Percentiles rank a stretch among this genome's conserved stretches.
Conservation (phyloP, 2,113 vertebrate species). For the Gadus macrocephalus region DNA sequence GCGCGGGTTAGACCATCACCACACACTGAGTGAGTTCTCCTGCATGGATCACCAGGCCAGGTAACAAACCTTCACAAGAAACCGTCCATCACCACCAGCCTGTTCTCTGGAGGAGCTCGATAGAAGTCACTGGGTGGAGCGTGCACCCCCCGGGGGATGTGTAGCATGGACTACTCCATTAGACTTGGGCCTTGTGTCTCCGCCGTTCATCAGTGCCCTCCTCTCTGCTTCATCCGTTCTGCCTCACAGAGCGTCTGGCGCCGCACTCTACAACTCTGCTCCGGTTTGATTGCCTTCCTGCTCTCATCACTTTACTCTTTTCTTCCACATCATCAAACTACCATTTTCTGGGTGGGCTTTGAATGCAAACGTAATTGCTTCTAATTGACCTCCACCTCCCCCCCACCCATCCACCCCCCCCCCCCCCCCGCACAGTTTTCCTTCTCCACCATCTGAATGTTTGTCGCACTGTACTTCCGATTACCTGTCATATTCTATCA, state of each 20-base stretch:
- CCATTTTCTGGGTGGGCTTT: conserved; percentile 43
- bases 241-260: too few species aligned
- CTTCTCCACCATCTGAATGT: conserved; percentile 40
- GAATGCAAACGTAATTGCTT: conserved; percentile 53
- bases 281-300: conserved; percentile 32
- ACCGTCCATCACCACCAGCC: too few species aligned
- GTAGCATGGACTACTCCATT: not conserved
- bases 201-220: conserved; percentile 18
- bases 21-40: conserved; percentile 26
- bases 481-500: too few species aligned
- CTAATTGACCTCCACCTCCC: conserved; percentile 53
- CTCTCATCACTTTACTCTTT: conserved; percentile 22
- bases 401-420: conserved; percentile 19
- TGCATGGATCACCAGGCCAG: not conserved
- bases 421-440: not conserved
- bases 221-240: conserved; percentile 12
- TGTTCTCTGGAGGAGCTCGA: too few species aligned
- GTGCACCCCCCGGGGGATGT: too few species aligned
- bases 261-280: conserved; percentile 34
- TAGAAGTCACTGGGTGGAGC: too few species aligned
- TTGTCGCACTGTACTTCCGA: conserved; percentile 33
- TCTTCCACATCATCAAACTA: conserved; percentile 55
- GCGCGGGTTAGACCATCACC: too few species aligned
- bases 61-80: too few species aligned
- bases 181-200: not conserved